phyloP scores from a whole-genome alignment of 2,113 vertebrate species.

The Ctenomys sociabilis region DNA sequence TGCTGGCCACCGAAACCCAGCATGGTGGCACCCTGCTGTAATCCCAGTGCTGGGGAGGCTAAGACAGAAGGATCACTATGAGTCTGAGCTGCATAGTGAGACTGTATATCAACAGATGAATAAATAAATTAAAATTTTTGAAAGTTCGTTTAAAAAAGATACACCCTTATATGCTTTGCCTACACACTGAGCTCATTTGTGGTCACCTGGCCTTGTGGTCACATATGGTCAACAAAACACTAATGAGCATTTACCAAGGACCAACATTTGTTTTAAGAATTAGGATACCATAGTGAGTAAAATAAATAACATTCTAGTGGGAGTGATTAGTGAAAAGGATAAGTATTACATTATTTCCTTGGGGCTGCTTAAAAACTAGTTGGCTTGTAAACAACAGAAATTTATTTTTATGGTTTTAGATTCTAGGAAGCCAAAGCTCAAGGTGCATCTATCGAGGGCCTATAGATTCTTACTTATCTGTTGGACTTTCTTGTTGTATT shows the following conservation, averaged over 20 bases:
- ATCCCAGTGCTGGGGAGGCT: no score
- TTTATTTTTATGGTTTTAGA: neutral
- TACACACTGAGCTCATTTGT: neutral
- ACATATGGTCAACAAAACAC: neutral
- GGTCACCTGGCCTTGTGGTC: neutral
- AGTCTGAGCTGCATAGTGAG: no score
- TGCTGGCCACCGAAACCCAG: no score
- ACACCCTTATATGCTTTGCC: neutral
- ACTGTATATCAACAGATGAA: no score
- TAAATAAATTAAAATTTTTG: no score
- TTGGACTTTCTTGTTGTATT: neutral
- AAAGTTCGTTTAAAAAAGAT: no score
- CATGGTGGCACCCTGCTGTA: no score
- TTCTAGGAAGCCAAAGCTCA: neutral
- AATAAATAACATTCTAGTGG: neutral
- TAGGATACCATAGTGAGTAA: neutral
- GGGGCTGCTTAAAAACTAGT: neutral
- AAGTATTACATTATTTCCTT: neutral
- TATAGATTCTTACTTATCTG: neutral
- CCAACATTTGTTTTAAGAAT: neutral
- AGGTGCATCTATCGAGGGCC: neutral
- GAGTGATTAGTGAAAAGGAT: neutral
- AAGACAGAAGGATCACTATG: no score
- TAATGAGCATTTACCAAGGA: neutral
- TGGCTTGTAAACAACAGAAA: neutral